Conservation (phyloP, 2,113 vertebrate genomes). For the Peromyscus maniculatus region DNA sequence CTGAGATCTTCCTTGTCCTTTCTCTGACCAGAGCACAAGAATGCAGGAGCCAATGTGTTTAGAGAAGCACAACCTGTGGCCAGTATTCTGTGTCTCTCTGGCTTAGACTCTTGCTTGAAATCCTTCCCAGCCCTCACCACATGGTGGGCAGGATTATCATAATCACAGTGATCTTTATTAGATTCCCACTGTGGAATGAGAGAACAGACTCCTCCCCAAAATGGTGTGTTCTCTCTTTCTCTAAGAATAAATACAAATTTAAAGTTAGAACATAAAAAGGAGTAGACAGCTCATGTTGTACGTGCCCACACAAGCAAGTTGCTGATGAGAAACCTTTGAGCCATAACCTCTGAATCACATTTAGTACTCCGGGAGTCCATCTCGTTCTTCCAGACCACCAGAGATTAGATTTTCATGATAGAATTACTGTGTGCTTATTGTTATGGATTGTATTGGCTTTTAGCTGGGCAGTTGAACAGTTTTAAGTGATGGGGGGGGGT, state of each 20-base stretch:
- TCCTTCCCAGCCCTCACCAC: not conserved
- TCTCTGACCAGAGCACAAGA: not conserved
- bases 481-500: not conserved
- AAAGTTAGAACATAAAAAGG: not conserved
- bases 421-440: slow-evolving; percentile 23
- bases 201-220: not conserved
- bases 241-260: not conserved
- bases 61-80: not conserved
- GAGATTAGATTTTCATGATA: slow-evolving; percentile 27
- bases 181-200: not conserved
- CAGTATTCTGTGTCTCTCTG: not conserved
- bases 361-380: not conserved
- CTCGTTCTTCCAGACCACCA: slow-evolving; percentile 4
- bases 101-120: not conserved
- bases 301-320: not conserved
- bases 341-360: not conserved
- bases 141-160: not conserved
- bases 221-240: not conserved
- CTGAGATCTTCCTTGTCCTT: not conserved
- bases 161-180: not conserved
- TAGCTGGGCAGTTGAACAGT: not conserved
- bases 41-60: not conserved
- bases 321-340: not conserved
- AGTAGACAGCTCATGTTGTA: not conserved
- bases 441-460: not conserved